Evolutionary conservation across 2,113 vertebrate species (phyloP).

Genomic region (Crotalus horridus): DNA sequence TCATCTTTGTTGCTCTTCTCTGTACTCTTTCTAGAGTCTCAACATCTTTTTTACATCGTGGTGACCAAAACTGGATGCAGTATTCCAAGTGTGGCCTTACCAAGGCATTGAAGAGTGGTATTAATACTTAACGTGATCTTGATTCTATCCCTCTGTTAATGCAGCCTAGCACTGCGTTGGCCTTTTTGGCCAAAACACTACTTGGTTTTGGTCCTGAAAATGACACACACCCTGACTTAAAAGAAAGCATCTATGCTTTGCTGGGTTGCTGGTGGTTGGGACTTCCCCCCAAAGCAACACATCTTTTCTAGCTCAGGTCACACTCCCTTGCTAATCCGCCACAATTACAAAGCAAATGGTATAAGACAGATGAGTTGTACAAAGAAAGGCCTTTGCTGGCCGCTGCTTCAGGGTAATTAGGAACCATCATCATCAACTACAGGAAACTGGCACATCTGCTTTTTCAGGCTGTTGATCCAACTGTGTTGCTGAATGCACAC

Average conservation of each 20-base stretch:
- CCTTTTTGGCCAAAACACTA: neutral
- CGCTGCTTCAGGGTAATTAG: conserved; percentile 68
- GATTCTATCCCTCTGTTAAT: too few species aligned
- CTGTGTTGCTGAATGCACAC: conserved; percentile 48
- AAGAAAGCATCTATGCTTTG: neutral
- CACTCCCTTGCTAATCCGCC: neutral
- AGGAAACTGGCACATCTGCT: conserved; percentile 81
- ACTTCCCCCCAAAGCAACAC: neutral
- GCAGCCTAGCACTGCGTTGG: too few species aligned
- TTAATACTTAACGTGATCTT: too few species aligned
- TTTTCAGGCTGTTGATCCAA: conserved; percentile 66
- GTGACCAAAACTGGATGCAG: too few species aligned
- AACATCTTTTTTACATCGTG: too few species aligned
- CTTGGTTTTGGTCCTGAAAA: neutral
- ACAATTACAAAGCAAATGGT: conserved; percentile 56
- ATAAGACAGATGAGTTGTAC: conserved; percentile 66
- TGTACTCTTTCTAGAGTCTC: too few species aligned
- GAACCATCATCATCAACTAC: conserved; percentile 72
- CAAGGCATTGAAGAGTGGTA: too few species aligned
- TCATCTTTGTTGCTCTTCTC: too few species aligned
- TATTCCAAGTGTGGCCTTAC: too few species aligned
- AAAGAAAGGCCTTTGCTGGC: conserved; percentile 66
- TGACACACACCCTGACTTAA: neutral
- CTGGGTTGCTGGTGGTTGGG: too few species aligned
- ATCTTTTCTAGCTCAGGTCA: neutral